Evolutionary conservation across 2,113 vertebrate genomes (phyloP).

Genomic region (Mionectes macconnelli): DNA sequence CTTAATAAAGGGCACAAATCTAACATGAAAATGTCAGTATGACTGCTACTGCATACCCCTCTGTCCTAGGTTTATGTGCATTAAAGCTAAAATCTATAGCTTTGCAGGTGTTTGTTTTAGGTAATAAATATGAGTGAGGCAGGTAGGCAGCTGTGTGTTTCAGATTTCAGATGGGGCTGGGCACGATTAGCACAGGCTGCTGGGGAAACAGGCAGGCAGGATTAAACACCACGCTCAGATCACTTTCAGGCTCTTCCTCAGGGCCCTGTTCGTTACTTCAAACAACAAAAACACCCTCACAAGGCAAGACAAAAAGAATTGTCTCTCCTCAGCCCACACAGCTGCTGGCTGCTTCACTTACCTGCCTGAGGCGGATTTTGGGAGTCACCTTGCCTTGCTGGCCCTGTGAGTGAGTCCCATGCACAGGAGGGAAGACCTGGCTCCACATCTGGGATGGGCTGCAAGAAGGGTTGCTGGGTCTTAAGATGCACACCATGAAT

Average conservation of each 20-base stretch:
- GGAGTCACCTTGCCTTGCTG: neutral
- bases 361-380: neutral
- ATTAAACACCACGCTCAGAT: neutral
- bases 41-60: neutral
- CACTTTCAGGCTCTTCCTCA: neutral
- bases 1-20: constrained; percentile 6
- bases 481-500: neutral
- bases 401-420: neutral
- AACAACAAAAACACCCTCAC: neutral
- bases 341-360: neutral
- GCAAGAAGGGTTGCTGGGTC: neutral
- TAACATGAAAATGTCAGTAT: neutral
- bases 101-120: neutral
- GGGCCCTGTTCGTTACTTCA: neutral
- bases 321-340: neutral
- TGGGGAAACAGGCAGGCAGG: neutral
- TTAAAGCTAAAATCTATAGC: neutral
- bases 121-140: neutral
- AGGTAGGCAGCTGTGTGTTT: neutral
- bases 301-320: neutral
- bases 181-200: neutral
- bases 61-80: neutral
- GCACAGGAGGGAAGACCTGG: neutral
- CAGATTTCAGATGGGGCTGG: neutral
- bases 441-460: neutral